phyloP scores from a whole-genome alignment of 2,888 invertebrate genomes.

The Poecilus cupreus region DNA sequence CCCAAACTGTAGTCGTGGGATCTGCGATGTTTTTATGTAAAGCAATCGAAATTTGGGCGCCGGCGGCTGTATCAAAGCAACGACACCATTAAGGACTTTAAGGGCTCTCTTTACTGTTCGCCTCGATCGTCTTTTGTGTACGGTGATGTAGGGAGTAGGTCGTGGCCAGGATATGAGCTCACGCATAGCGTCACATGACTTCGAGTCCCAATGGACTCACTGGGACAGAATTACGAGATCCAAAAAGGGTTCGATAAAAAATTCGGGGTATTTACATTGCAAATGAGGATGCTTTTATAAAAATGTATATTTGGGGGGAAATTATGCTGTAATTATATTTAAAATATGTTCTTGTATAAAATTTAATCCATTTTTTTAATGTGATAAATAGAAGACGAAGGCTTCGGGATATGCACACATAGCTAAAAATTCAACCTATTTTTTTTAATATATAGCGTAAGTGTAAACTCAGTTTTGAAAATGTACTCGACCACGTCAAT shows the following conservation, averaged over 20 bases:
- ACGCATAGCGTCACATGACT: too few species aligned
- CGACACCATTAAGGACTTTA: constrained; percentile 33
- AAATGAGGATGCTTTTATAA: background rate
- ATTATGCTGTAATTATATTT: background rate
- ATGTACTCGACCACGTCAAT: too few species aligned
- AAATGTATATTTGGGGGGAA: background rate
- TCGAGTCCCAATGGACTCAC: background rate
- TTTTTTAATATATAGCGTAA: too few species aligned
- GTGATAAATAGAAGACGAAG: too few species aligned
- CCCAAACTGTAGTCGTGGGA: constrained; percentile 21
- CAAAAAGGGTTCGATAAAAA: background rate
- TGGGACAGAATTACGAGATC: background rate
- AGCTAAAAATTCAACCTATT: too few species aligned
- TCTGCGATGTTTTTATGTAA: constrained; percentile 38
- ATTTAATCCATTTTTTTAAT: too few species aligned
- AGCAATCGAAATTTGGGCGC: constrained; percentile 32
- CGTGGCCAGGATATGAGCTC: background rate
- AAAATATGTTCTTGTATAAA: background rate
- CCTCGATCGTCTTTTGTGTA: constrained; percentile 36
- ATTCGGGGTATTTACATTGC: background rate
- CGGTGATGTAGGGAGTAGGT: constrained; percentile 5
- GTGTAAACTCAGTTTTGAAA: too few species aligned
- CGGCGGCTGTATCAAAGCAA: constrained; percentile 23
- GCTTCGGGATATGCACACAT: too few species aligned
- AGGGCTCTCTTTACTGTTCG: constrained; percentile 19